Evolutionary conservation across 2,113 vertebrate genomes (phyloP).

Genomic region (Sus scrofa): T2T-Sscrofa CM000819.6:34947501-34948000

Average conservation of each 20-base stretch:
- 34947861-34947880: background rate
- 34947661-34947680: constrained; percentile 71
- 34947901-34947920: background rate
- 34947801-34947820: background rate
- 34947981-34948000: background rate
- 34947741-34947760: constrained; percentile 65
- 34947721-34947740: constrained; percentile 36
- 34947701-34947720: constrained; percentile 49
- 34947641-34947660: no score
- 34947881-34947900: background rate
- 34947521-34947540: no score
- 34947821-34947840: background rate
- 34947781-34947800: background rate
- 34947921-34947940: background rate
- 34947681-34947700: constrained; percentile 66
- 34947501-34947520: no score
- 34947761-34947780: constrained; percentile 60
- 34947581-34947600: no score
- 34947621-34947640: no score
- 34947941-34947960: background rate
- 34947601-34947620: no score
- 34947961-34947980: background rate
- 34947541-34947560: no score
- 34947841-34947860: background rate
- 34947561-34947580: no score